These are phyloP conservation scores for Pteropus rufus DNA, from an alignment of 2,797 vertebrate genomes.

Conservation along the genomic window DNA sequence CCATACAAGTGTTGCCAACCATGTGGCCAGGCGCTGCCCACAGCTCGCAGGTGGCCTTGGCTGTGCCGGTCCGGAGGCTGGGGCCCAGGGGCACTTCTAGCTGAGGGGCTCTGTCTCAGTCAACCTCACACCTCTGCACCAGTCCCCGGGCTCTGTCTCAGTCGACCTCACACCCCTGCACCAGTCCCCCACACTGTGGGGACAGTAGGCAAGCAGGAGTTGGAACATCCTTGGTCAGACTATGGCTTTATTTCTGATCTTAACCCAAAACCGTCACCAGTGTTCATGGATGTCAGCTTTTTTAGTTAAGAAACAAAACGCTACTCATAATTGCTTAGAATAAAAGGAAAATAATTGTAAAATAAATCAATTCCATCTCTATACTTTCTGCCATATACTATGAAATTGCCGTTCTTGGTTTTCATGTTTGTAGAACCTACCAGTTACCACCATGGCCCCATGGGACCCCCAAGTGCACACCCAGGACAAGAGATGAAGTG, in stretches of 20 bases:
- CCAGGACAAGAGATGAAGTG: background rate
- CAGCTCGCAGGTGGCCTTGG: background rate
- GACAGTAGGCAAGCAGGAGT: rapidly evolving
- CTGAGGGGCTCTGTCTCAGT: background rate
- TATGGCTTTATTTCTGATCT: background rate
- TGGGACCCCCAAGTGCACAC: background rate
- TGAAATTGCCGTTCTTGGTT: background rate
- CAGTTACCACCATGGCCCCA: background rate
- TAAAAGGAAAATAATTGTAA: background rate
- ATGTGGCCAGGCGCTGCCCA: background rate
- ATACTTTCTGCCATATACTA: background rate
- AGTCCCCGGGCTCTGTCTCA: background rate
- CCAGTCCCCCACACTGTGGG: background rate
- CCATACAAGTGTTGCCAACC: background rate
- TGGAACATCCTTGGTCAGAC: background rate
- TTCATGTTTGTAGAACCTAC: background rate
- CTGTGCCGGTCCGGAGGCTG: background rate
- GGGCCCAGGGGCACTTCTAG: background rate
- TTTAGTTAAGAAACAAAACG: conserved; percentile 28
- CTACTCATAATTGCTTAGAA: background rate
- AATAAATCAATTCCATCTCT: background rate
- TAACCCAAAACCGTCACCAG: background rate
- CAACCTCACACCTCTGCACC: background rate
- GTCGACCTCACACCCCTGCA: background rate
- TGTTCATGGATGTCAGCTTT: background rate